A percentile compares a stretch with the other conserved stretches of the same genome.
These are phyloP conservation scores for Gallinago undulata DNA, from an alignment of 2,113 vertebrate genomes.

Conservation along the genomic window DNA sequence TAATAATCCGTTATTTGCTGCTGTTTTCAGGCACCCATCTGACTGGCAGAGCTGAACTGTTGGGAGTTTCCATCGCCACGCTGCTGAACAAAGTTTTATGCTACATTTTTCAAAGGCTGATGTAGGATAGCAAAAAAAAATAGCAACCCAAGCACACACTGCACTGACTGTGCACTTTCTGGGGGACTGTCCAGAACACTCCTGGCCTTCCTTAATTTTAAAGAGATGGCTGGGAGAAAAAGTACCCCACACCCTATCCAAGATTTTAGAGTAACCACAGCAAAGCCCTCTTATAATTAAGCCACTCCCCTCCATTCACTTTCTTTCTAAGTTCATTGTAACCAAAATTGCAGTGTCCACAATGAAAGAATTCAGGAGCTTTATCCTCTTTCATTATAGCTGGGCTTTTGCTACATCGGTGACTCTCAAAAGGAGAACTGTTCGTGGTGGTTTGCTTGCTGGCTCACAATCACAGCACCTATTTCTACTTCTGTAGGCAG, in stretches of 20 bases:
- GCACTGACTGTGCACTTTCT: neutral
- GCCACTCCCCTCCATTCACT: constrained; percentile 7
- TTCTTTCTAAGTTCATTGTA: neutral
- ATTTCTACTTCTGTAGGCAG: neutral
- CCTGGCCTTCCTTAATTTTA: neutral
- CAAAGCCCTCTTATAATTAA: constrained; percentile 17
- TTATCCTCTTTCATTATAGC: constrained; percentile 37
- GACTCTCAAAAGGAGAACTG: neutral
- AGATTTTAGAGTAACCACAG: constrained; percentile 22
- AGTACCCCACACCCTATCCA: neutral
- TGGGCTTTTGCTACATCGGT: neutral
- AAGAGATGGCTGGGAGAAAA: neutral
- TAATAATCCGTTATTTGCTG: neutral
- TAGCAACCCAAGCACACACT: neutral
- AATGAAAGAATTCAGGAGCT: neutral
- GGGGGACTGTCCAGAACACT: neutral
- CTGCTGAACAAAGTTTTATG: neutral
- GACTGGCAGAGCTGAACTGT: neutral
- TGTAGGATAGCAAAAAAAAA: neutral
- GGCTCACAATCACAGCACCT: neutral
- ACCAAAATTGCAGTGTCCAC: constrained; percentile 50
- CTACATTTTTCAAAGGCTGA: neutral
- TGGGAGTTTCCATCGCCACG: neutral
- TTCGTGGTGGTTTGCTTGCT: neutral
- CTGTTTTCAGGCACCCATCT: neutral